Conservation (phyloP, 92 coral and sea anemone species). For the Palythoa grandis region DNA sequence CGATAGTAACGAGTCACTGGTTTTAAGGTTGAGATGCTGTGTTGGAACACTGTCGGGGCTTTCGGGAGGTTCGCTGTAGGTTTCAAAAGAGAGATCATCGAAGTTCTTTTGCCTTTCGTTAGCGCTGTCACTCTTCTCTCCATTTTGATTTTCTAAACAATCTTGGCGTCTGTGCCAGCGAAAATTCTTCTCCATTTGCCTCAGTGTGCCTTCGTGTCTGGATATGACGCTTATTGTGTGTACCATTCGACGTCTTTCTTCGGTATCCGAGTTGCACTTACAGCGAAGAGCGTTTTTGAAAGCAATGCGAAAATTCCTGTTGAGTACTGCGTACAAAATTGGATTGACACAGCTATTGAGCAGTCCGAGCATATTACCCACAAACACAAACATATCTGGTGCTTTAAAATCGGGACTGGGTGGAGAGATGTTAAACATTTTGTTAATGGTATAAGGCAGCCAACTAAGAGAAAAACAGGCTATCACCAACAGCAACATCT, state of each 20-base stretch:
- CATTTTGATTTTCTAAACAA: neutral
- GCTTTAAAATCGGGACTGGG: constrained; percentile 55
- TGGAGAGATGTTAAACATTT: constrained; percentile 72
- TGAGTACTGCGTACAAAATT: constrained; percentile 76
- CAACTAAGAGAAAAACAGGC: constrained; percentile 74
- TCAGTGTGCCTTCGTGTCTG: neutral
- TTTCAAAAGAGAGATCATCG: constrained; percentile 27
- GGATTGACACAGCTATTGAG: constrained; percentile 83
- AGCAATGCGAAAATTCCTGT: constrained; percentile 78
- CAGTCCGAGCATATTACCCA: constrained; percentile 78
- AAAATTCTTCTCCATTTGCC: neutral
- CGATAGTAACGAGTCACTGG: neutral
- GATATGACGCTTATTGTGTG: constrained; percentile 13
- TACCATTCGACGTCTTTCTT: constrained; percentile 65
- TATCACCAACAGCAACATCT: constrained; percentile 81
- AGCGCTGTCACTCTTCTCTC: neutral
- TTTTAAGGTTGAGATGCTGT: neutral
- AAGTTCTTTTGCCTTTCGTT: neutral
- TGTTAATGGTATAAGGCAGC: constrained; percentile 86
- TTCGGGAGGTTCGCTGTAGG: neutral
- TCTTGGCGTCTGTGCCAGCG: neutral
- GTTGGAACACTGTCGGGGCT: neutral
- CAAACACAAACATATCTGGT: constrained; percentile 77
- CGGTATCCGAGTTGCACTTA: constrained; percentile 74
- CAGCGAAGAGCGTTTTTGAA: constrained; percentile 80